phyloP scores from a whole-genome alignment of 2,113 vertebrate species.

The Apteryx owenii region DNA sequence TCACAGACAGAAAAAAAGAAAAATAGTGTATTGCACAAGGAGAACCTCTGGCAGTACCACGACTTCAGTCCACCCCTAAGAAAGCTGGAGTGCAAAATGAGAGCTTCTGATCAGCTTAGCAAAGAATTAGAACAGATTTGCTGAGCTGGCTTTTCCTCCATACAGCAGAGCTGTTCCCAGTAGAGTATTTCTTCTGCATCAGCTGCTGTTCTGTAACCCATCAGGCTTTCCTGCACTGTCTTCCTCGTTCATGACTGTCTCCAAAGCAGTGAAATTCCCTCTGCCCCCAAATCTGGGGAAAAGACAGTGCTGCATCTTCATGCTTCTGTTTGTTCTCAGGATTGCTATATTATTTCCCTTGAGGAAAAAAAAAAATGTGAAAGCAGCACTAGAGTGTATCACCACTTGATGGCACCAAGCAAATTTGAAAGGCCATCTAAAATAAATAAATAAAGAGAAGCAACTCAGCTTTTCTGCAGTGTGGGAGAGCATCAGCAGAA shows the following conservation, averaged over 20 bases:
- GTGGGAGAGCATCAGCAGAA: not conserved
- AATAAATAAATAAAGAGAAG: not conserved
- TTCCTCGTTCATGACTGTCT: not conserved
- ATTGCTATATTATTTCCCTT: not conserved
- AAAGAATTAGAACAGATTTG: not conserved
- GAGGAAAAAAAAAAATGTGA: not conserved
- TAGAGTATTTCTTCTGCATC: not conserved
- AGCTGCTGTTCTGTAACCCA: not conserved
- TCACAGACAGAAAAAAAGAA: not conserved
- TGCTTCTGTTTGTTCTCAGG: not conserved
- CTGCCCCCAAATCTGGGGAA: not conserved
- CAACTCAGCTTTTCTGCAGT: not conserved
- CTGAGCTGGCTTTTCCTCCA: not conserved
- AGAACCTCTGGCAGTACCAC: not conserved
- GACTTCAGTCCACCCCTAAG: not conserved
- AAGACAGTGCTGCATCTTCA: not conserved
- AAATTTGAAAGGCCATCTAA: not conserved
- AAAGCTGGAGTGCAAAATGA: not conserved
- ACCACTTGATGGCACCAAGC: slow-evolving; percentile 42
- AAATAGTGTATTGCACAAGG: not conserved
- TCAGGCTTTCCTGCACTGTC: not conserved
- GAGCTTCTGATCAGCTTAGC: not conserved
- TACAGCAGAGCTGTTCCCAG: not conserved
- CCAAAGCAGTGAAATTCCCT: not conserved
- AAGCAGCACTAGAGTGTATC: not conserved